Evolutionary conservation across 2,797 vertebrate species (phyloP).

Genomic region (Pantherophis vulpinus): DNA sequence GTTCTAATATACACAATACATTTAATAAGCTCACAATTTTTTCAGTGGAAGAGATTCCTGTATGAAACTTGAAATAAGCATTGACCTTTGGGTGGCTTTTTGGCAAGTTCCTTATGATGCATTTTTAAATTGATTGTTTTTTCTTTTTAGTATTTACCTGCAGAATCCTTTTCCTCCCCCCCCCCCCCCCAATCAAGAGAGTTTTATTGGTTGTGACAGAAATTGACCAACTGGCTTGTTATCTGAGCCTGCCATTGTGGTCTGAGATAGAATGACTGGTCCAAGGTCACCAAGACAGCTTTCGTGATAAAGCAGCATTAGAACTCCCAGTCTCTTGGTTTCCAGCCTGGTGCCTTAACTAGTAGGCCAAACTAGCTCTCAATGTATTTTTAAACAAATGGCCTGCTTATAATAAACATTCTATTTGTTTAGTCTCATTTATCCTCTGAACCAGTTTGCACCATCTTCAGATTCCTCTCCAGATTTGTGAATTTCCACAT

Average conservation of each 20-base stretch:
- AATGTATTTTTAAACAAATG: neutral
- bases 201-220: neutral
- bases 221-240: neutral
- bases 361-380: neutral
- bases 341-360: neutral
- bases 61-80: neutral
- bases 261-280: neutral
- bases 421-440: neutral
- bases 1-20: neutral
- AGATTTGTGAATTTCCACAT: neutral
- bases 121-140: neutral
- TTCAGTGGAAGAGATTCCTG: neutral
- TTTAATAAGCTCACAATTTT: neutral
- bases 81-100: neutral
- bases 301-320: neutral
- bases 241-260: neutral
- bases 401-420: neutral
- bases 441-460: neutral
- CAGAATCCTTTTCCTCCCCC: neutral
- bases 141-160: neutral
- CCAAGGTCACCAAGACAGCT: neutral
- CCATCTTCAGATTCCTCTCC: neutral
- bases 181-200: neutral
- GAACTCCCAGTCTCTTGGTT: neutral
- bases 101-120: neutral